Conservation (phyloP, 37 sponge, comb jelly and placozoan species). For the Tethya wilhelma region DNA sequence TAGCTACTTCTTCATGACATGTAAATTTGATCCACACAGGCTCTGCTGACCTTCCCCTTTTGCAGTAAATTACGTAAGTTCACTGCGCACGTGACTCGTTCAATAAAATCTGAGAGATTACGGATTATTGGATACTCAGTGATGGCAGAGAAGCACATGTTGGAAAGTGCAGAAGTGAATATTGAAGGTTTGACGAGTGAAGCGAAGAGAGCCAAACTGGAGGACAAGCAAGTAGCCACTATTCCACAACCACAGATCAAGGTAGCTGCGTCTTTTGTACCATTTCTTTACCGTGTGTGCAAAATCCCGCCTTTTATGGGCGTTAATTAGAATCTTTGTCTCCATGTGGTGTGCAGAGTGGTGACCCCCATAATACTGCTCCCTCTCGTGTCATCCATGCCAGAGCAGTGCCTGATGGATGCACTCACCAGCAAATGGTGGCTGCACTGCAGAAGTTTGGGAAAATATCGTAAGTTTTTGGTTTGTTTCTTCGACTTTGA, state of each 20-base stretch:
- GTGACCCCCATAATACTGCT: conserved; percentile 89
- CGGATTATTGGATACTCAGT: not conserved
- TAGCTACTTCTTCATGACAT: not conserved
- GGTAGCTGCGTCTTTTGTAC: not conserved
- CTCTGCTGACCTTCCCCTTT: not conserved
- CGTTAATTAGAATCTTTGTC: not conserved
- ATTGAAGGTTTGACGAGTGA: conserved; percentile 36
- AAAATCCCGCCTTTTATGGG: not conserved
- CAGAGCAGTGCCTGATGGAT: conserved; percentile 92
- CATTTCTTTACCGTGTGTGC: not conserved
- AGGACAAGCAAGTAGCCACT: conserved; percentile 51
- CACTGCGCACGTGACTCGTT: conserved; percentile 1
- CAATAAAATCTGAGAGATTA: not conserved
- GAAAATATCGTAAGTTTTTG: conserved; percentile 69
- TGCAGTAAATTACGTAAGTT: not conserved
- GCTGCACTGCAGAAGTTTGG: conserved; percentile 72
- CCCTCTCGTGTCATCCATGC: conserved; percentile 90
- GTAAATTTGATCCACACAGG: not conserved
- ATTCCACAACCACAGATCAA: conserved; percentile 2
- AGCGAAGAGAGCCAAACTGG: conserved; percentile 79
- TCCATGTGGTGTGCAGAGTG: conserved; percentile 19
- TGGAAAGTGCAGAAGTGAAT: conserved; percentile 40
- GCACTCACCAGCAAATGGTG: conserved; percentile 73
- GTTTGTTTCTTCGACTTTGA: too few relatives aligned
- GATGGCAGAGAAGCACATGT: conserved; percentile 89